Conservation (phyloP, 2,888 invertebrate genomes). For the Elegia similella region DNA sequence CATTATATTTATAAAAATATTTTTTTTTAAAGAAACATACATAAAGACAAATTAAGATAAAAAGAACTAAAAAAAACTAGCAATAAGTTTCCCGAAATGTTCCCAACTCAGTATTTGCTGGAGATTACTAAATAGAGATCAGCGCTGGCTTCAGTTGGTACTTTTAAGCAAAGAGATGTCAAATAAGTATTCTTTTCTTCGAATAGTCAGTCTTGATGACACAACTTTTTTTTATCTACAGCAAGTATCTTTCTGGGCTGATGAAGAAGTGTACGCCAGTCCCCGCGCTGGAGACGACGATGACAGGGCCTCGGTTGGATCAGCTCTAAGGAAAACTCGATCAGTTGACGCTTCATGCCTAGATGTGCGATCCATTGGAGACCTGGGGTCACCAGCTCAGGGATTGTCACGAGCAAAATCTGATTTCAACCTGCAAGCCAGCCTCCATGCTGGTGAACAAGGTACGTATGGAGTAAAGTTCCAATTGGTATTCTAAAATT, state of each 20-base stretch:
- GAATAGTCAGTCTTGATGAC: no score
- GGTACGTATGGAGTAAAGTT: constrained; percentile 64
- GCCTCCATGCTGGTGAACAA: constrained; percentile 85
- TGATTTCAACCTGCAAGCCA: constrained; percentile 91
- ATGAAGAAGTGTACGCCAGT: constrained; percentile 87
- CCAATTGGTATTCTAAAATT: background rate
- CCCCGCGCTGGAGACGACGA: constrained; percentile 85
- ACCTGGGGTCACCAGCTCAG: constrained; percentile 83
- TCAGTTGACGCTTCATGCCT: constrained; percentile 94
- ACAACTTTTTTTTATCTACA: no score
- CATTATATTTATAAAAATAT: no score
- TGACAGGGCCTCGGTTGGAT: constrained; percentile 87
- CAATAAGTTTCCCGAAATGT: no score
- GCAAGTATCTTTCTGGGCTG: constrained; percentile 91
- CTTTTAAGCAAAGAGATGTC: no score
- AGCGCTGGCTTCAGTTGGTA: no score
- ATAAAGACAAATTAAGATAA: no score
- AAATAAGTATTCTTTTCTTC: no score
- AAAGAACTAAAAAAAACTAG: no score
- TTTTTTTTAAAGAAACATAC: no score
- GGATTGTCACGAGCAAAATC: constrained; percentile 91
- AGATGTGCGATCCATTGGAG: constrained; percentile 88
- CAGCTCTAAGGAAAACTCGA: constrained; percentile 91
- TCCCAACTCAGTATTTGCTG: no score
- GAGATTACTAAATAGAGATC: no score